A percentile compares a stretch with the other conserved stretches of the same genome.
Evolutionary conservation across 2,888 invertebrate genomes (phyloP).

Genomic region (Drosophila tripunctata): DNA sequence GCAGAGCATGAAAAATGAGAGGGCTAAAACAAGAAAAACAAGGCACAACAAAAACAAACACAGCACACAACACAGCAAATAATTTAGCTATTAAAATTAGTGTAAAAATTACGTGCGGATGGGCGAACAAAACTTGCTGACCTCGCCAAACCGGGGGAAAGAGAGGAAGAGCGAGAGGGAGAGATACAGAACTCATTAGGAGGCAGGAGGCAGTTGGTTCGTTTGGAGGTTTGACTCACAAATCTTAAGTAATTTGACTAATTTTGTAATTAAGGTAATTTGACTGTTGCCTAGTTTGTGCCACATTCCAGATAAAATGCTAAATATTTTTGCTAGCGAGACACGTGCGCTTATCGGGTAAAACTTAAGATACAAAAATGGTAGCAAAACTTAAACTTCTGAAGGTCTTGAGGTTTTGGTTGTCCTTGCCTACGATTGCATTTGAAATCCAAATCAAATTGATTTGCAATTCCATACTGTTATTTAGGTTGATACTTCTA

Average conservation of each 20-base stretch:
- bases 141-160: constrained; percentile 29
- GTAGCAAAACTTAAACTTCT: not conserved
- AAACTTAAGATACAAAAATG: constrained; percentile 8
- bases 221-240: constrained; percentile 11
- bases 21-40: constrained; percentile 18
- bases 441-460: constrained; percentile 37
- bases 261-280: constrained; percentile 72
- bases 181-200: constrained; percentile 26
- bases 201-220: not conserved
- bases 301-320: constrained; percentile 59
- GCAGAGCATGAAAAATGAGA: constrained; percentile 51
- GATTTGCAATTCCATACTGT: constrained; percentile 35
- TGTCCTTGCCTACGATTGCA: constrained; percentile 40
- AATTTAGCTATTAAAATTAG: constrained; percentile 70
- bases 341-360: constrained; percentile 33
- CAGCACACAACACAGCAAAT: constrained; percentile 52
- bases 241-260: constrained; percentile 71
- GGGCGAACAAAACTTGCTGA: constrained; percentile 50
- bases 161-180: not conserved
- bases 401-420: not conserved
- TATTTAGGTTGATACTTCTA: constrained; percentile 11
- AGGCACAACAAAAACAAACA: constrained; percentile 4
- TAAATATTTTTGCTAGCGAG: constrained; percentile 28
- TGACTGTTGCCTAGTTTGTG: constrained; percentile 51
- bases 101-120: constrained; percentile 69